Base-by-base conservation (phyloP, 2,888 invertebrate genomes). In the Watsonalla binaria region DNA sequence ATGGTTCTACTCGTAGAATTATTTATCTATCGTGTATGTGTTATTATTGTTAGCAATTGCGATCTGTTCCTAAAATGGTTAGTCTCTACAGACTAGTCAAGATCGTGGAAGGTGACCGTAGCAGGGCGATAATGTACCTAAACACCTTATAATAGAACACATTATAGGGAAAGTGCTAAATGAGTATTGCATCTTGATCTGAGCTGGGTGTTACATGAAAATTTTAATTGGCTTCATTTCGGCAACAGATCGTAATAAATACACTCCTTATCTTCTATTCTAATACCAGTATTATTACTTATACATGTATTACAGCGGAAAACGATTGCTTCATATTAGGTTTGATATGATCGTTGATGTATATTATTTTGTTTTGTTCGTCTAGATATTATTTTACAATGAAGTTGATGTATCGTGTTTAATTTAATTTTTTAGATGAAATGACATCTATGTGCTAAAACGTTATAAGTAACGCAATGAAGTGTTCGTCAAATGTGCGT, bases 381-480 rank as follows among this genome's bases (percentile, higher is more conserved):
- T 82, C 79, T 78, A 79, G 80, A 79, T 72, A 78, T 74, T 79
- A 67, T 82, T 70, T 70, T 65, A 63, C 57, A 58, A 71, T 60
- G 64, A 65, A 71, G 64, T 67, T 74, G 80, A 75, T 80, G 79
- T 82, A 75, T 76, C 72, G 81, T 88, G 78, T 84, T 83, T 79
- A 75, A 68, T 76, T 79, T 79, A 60, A 74, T 83, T 82, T 80
- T 65, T 80, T 90, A 89, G 89, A 86, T 81, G 74, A 79, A 76
- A 75, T 80, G 72, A 79, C 66, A 75, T 82, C 60, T 78, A 80
- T 89, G 83, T 87, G 90, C 90, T 87, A 90, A 90, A 88, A 88
- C 89, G 90, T 90, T 90, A 89, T 88, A 89, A 80, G 83, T 89
- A 89, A 89, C 90, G 90, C 87, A 86, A 90, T 90, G 89, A 79